phyloP scores from a whole-genome alignment of 2,797 vertebrate species.

The Diceros bicornis region DNA sequence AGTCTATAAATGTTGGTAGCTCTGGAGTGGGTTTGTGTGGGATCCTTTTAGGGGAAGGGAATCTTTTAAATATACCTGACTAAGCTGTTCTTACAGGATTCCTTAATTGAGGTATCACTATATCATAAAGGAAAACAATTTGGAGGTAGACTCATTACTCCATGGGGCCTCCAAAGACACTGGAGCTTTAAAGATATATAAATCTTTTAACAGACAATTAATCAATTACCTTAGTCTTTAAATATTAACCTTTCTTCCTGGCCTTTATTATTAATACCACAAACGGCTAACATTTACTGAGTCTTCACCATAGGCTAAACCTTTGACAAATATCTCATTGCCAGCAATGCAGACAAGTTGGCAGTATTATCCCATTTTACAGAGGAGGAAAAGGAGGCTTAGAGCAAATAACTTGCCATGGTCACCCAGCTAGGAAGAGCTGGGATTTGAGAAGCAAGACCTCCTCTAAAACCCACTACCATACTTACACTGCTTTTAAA shows the following conservation, averaged over 20 bases:
- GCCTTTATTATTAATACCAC: slow-evolving; percentile 44
- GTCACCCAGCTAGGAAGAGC: background rate
- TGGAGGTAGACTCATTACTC: slow-evolving; percentile 21
- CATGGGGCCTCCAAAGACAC: background rate
- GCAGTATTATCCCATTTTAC: slow-evolving; percentile 8
- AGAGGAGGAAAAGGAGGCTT: background rate
- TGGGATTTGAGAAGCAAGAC: background rate
- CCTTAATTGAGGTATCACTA: slow-evolving; percentile 51
- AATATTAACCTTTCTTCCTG: slow-evolving; percentile 62
- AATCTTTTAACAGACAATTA: slow-evolving; percentile 47
- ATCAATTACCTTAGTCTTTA: slow-evolving; percentile 46
- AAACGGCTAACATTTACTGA: slow-evolving; percentile 12
- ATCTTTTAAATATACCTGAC: background rate
- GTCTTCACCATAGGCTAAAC: slow-evolving; percentile 43
- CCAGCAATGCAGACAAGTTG: slow-evolving; percentile 6
- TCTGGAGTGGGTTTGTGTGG: background rate
- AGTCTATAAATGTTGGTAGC: background rate
- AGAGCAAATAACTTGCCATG: slow-evolving; percentile 11
- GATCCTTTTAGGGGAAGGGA: background rate
- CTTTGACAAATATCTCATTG: slow-evolving; percentile 25
- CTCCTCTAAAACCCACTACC: slow-evolving; percentile 30
- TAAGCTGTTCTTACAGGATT: slow-evolving; percentile 29
- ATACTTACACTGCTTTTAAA: background rate
- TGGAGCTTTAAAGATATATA: slow-evolving; percentile 35
- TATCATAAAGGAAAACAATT: slow-evolving; percentile 63